Base-by-base conservation (phyloP, 1,140 invertebrate species). In the Tetraneura akinire region DNA sequence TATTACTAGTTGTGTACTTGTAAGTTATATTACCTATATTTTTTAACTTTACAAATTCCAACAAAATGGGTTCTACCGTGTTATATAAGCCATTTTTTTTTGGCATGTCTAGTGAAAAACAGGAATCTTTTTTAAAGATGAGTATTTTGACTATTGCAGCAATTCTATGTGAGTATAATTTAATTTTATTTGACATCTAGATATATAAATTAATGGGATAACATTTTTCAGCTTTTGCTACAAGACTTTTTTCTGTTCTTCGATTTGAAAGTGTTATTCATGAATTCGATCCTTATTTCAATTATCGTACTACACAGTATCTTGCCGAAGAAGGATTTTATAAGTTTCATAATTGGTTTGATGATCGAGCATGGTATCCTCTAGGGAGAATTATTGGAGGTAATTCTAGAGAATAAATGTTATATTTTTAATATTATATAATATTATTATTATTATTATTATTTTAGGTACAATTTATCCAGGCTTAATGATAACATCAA, bases 251-350 rank as follows among this genome's bases (percentile, higher is more conserved):
- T 86, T 98, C 96, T 26, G 96, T 99, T n/a, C 86, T 99, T 74
- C 89, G 96, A 64, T 99, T 97, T 87, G 97, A 98, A 86, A 97
- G 95, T 86, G 96, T 99, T 8, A 98, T 98, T 84, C 97, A 98
- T 87, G 97, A 98, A 87, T 99, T 98, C 87, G 97, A 98, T 92
- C 97, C 97, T 1, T 98, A 98, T 85, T 99, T 98, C 85, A 99
- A 99, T 87, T 99, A 98, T 86, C 90, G 97, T 83, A 98, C 97
- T 51, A 99, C 97, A 14, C 92, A 95, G 82, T 98, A 92, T 86
- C 87, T 99, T 74, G 91, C 95, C 5, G 96, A 98, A 86, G 92
- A 98, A 88, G 97, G 97, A 3, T 98, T 98, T 86, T 99, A 98
- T 87, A 93, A 92, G 81, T 98, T 99, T 86, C 96, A 98, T 86